These are phyloP conservation scores for Sminthopsis crassicaudata DNA, from an alignment of 2,113 vertebrate species.

Conservation along the genomic window DNA sequence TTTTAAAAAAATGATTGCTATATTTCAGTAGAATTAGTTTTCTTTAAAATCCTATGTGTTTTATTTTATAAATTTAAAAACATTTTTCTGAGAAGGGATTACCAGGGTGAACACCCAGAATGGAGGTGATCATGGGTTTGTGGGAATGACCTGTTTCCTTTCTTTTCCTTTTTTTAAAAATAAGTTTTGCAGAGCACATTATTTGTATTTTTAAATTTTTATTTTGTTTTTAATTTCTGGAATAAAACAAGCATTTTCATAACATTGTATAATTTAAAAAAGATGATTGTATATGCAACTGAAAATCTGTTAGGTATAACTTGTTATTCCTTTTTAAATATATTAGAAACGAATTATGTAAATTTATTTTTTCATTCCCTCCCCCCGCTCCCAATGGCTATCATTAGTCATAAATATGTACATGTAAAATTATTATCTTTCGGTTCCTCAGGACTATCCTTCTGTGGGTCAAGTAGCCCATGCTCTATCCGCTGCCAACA, in stretches of 20 bases:
- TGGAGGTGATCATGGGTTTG: neutral
- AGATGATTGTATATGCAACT: neutral
- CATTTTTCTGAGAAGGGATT: too few species aligned
- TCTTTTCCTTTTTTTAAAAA: neutral
- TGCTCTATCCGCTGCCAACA: conserved; percentile 85
- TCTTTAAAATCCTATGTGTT: neutral
- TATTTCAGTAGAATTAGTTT: neutral
- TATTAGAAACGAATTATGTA: neutral
- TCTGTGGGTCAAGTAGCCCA: conserved; percentile 87
- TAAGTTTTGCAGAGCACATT: too few species aligned
- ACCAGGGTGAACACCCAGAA: neutral
- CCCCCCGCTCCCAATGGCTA: neutral
- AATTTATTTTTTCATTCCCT: neutral
- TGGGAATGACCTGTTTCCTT: neutral
- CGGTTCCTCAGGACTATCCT: conserved; percentile 86
- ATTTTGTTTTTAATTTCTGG: neutral
- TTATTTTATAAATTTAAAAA: too few species aligned
- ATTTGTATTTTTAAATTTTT: too few species aligned
- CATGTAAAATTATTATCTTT: neutral
- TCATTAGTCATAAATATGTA: neutral
- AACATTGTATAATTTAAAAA: neutral
- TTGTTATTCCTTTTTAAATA: neutral
- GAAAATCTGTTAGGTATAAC: neutral
- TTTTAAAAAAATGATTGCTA: neutral
- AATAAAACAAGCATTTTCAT: neutral